These are phyloP conservation scores for Myzus persicae DNA, from an alignment of 1,140 invertebrate genomes.

Conservation along the genomic window DNA sequence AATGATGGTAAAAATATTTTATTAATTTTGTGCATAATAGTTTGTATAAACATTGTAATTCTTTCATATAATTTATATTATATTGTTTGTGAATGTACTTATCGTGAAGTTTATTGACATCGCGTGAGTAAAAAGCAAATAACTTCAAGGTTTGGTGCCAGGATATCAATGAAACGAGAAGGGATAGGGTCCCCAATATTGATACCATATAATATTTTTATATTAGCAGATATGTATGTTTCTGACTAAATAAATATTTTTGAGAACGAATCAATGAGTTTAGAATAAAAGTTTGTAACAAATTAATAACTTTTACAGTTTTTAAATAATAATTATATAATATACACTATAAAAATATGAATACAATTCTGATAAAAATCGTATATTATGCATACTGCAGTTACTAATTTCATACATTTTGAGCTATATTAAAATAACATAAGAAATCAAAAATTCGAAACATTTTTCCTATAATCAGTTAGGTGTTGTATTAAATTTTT, in stretches of 20 bases:
- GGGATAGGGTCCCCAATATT: background rate
- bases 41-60: background rate
- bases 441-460: too few species aligned
- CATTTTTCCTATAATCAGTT: background rate
- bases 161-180: background rate
- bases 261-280: background rate
- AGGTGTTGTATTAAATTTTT: too few species aligned
- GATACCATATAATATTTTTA: too few species aligned
- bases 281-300: background rate
- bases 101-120: background rate
- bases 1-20: background rate
- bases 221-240: background rate
- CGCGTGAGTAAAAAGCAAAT: background rate
- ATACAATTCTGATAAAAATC: too few species aligned
- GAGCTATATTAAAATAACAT: too few species aligned
- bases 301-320: background rate
- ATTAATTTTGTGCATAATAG: background rate
- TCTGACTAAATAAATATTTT: background rate
- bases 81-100: background rate
- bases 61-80: too few species aligned
- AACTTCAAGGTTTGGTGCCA: background rate
- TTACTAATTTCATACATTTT: too few species aligned
- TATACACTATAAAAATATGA: too few species aligned
- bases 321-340: too few species aligned
- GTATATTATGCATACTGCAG: background rate